Percentiles rank a stretch among this genome's conserved stretches.
These are phyloP conservation scores for Philypnodon macrostomus DNA, from an alignment of 2,797 vertebrate species.

Conservation along the genomic window DNA sequence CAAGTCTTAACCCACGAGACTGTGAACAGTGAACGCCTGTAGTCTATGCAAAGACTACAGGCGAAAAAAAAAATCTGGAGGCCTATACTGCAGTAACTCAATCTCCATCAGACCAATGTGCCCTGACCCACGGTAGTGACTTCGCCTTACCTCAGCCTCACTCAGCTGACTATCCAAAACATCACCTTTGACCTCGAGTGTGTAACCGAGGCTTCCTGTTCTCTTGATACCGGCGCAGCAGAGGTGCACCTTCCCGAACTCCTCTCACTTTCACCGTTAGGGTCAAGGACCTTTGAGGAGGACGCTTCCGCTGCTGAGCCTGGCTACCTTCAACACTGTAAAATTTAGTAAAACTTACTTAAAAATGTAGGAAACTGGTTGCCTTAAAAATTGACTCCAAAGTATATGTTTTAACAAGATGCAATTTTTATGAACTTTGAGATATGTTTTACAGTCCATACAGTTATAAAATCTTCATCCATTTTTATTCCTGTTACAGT, in stretches of 20 bases:
- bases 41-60: no score
- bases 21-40: constrained; percentile 61
- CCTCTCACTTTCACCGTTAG: constrained; percentile 58
- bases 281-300: constrained; percentile 55
- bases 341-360: no score
- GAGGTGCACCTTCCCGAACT: constrained; percentile 49
- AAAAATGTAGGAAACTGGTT: no score
- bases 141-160: constrained; percentile 44
- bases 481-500: no score
- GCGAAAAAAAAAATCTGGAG: constrained; percentile 34
- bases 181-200: constrained; percentile 44
- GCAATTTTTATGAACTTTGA: no score
- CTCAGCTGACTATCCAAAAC: constrained; percentile 55
- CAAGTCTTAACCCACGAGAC: no score
- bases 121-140: constrained; percentile 34
- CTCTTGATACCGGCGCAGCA: constrained; percentile 41
- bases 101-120: constrained; percentile 40
- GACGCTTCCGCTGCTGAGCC: constrained; percentile 49
- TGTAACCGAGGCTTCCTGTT: constrained; percentile 56
- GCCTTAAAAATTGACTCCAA: no score
- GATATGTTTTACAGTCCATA: no score
- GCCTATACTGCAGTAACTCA: constrained; percentile 52
- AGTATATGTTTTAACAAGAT: no score
- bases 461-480: no score
- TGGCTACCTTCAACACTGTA: no score